phyloP scores from a whole-genome alignment of 2,797 vertebrate genomes.

The Manis javanica region DNA sequence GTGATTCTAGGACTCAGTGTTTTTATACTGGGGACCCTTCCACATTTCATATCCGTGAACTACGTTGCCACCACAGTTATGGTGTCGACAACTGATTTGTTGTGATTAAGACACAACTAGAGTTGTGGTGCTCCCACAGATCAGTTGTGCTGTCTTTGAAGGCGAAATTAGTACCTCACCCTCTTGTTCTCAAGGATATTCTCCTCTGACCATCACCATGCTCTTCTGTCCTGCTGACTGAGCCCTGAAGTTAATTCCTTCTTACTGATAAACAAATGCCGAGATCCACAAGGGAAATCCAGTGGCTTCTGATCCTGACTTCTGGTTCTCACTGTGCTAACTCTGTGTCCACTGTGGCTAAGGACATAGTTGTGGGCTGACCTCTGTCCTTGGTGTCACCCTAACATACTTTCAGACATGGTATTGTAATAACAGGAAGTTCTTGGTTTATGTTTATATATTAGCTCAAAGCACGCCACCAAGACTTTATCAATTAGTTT shows the following conservation, averaged over 20 bases:
- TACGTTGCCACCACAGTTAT: neutral
- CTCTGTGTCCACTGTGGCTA: neutral
- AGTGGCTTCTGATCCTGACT: neutral
- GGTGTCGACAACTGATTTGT: neutral
- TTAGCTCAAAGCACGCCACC: neutral
- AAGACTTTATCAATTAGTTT: slow-evolving; percentile 24
- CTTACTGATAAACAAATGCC: neutral
- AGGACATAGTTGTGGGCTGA: neutral
- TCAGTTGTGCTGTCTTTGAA: neutral
- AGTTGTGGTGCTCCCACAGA: fast-evolving
- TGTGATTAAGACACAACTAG: neutral
- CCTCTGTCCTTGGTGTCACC: neutral
- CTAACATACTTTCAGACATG: neutral
- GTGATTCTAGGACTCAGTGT: neutral
- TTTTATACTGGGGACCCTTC: neutral
- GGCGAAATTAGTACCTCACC: neutral
- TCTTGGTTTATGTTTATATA: slow-evolving; percentile 28
- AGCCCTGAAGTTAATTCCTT: neutral
- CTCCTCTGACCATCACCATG: neutral
- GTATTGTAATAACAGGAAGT: slow-evolving; percentile 3
- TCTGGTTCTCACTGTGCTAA: neutral
- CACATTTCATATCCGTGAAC: neutral
- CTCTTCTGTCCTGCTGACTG: neutral
- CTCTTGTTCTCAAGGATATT: neutral
- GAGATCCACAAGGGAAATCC: neutral